These are phyloP conservation scores for Heteropelma amictum DNA, from an alignment of 2,888 invertebrate genomes.

Conservation along the genomic window DNA sequence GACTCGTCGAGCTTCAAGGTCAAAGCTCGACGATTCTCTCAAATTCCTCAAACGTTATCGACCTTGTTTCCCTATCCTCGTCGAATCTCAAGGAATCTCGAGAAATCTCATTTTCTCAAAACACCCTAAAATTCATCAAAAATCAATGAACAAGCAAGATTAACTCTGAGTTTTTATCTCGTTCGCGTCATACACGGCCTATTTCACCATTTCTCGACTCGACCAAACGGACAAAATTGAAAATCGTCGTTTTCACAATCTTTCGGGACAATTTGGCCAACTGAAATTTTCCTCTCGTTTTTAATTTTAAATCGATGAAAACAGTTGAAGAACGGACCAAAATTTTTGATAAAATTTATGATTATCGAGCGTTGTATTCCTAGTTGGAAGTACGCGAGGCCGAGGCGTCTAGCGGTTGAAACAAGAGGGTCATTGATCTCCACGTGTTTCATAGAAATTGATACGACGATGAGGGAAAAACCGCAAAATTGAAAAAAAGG, in stretches of 20 bases:
- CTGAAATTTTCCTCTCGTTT: no score
- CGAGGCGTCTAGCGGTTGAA: conserved; percentile 32
- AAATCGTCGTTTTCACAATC: no score
- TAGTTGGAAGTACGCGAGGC: no score
- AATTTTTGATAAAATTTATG: neutral
- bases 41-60: no score
- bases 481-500: neutral
- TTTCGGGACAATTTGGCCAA: no score
- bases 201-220: no score
- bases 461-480: neutral
- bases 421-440: conserved; percentile 18
- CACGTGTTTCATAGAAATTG: neutral
- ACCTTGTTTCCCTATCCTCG: neutral
- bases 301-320: neutral
- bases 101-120: neutral
- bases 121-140: neutral
- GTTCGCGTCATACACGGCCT: no score
- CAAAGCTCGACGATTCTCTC: no score
- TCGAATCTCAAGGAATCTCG: no score
- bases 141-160: neutral
- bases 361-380: neutral
- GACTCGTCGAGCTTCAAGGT: no score
- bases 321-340: neutral
- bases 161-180: no score
- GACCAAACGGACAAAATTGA: no score